These are phyloP conservation scores for Rynchops niger DNA, from an alignment of 2,113 vertebrate species.

Conservation along the genomic window DNA sequence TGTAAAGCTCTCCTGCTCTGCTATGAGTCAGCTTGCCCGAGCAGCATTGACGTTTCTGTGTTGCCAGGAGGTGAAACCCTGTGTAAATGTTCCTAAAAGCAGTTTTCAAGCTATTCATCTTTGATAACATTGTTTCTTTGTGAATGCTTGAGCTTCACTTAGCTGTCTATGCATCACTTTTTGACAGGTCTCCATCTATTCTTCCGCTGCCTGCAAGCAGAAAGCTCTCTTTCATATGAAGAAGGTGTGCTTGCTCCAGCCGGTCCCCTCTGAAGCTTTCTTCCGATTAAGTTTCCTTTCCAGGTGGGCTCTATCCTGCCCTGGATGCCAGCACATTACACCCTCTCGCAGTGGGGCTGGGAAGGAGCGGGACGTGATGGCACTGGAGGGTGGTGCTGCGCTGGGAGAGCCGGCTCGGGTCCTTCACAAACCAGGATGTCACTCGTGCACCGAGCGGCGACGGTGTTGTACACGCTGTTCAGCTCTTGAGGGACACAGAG, in stretches of 20 bases:
- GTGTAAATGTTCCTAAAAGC: constrained; percentile 74
- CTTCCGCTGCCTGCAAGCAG: constrained; percentile 20
- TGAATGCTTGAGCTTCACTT: constrained; percentile 68
- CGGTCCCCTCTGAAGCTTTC: neutral
- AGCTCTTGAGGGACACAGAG: neutral
- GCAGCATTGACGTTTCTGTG: constrained; percentile 56
- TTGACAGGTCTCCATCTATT: constrained; percentile 70
- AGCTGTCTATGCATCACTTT: constrained; percentile 67
- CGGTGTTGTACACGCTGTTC: neutral
- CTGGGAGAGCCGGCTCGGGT: neutral
- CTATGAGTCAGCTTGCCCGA: constrained; percentile 48
- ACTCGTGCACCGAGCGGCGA: neutral
- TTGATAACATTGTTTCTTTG: constrained; percentile 73
- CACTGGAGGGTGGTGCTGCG: neutral
- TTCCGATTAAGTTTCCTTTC: neutral
- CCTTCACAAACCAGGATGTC: neutral
- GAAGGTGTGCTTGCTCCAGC: neutral
- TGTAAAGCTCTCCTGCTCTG: constrained; percentile 31
- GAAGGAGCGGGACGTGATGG: neutral
- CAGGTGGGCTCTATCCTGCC: neutral
- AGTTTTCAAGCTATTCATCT: constrained; percentile 75
- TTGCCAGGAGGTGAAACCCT: constrained; percentile 70
- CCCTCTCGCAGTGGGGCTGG: neutral
- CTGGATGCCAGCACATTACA: neutral
- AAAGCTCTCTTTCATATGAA: neutral